Conservation (phyloP, 2,113 vertebrate genomes). For the Isurus oxyrinchus region DNA sequence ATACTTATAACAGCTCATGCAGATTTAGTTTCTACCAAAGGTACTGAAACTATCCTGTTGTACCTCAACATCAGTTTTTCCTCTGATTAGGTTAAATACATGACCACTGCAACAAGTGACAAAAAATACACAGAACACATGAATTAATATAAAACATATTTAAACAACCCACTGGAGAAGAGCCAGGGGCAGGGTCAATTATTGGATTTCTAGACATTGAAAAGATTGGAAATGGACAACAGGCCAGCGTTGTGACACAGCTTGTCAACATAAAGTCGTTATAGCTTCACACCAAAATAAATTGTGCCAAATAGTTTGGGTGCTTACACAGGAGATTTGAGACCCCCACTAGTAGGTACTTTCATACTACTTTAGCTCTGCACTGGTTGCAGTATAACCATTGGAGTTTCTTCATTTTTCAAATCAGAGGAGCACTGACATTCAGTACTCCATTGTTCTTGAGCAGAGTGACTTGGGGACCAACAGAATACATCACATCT, state of each 20-base stretch:
- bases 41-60: not conserved
- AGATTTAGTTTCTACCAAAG: not conserved
- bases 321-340: not conserved
- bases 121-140: not conserved
- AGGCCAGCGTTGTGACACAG: not conserved
- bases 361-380: not conserved
- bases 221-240: not conserved
- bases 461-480: not conserved
- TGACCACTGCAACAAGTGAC: not conserved
- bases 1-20: not conserved
- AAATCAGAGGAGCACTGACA: not conserved
- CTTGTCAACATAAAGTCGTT: not conserved
- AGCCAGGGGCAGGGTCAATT: not conserved
- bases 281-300: not conserved
- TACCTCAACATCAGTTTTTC: not conserved
- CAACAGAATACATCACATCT: not conserved
- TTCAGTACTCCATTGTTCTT: not conserved
- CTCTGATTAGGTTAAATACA: not conserved
- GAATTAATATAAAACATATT: not conserved
- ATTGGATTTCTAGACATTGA: not conserved
- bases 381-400: not conserved
- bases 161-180: not conserved
- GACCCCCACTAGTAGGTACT: not conserved
- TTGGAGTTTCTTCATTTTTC: not conserved
- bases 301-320: not conserved